phyloP scores from a whole-genome alignment of 2,888 invertebrate species.

The Eugnorisma glareosa region DNA sequence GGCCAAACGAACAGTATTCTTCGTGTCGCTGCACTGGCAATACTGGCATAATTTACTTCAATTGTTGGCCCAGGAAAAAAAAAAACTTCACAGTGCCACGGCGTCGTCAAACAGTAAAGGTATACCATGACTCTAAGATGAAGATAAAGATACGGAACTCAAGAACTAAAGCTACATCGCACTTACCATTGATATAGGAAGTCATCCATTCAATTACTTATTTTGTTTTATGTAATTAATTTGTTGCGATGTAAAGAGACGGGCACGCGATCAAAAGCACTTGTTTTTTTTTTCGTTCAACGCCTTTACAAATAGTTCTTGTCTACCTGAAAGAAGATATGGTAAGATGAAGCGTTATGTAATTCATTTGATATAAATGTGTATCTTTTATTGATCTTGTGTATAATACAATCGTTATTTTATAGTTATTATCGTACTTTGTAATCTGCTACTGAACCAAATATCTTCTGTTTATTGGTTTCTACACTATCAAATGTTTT shows the following conservation, averaged over 20 bases:
- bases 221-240: constrained; percentile 67
- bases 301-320: constrained; percentile 37
- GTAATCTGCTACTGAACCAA: constrained; percentile 38
- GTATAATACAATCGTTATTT: constrained; percentile 21
- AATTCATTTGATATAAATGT: constrained; percentile 26
- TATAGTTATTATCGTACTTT: constrained; percentile 2
- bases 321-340: constrained; percentile 17
- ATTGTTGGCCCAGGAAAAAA: not conserved
- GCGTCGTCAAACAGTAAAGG: not conserved
- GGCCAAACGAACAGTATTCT: not conserved
- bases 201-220: constrained; percentile 65
- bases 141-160: constrained; percentile 42
- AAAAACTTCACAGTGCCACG: not conserved
- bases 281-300: constrained; percentile 49
- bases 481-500: not conserved
- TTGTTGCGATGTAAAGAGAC: constrained; percentile 57
- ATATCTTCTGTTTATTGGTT: not conserved
- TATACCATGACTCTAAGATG: not conserved
- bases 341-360: constrained; percentile 30
- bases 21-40: not conserved
- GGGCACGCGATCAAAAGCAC: constrained; percentile 62
- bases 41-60: not conserved
- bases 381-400: constrained; percentile 32
- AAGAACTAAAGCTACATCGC: not conserved
- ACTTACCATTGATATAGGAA: constrained; percentile 55